Evolutionary conservation across 2,113 vertebrate genomes (phyloP).

Genomic region (Corythoichthys haematopterus): DNA sequence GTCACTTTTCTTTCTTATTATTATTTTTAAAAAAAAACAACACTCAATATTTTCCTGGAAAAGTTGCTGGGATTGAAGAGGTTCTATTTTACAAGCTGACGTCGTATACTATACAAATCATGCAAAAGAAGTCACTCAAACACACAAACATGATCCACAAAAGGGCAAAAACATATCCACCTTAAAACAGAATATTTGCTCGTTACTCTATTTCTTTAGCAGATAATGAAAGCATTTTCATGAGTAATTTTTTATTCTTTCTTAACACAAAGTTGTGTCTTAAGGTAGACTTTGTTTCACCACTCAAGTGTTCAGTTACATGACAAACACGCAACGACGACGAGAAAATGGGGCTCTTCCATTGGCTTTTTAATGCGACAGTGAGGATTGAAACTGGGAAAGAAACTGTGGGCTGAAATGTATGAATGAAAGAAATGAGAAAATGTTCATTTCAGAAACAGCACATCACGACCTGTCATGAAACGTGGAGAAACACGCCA

Average conservation of each 20-base stretch:
- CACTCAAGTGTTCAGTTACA: conserved; percentile 11
- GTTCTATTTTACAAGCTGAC: too few species aligned
- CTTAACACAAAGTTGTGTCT: background rate
- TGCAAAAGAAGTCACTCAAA: conserved; percentile 41
- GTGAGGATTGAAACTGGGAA: conserved; percentile 35
- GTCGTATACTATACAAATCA: conserved; percentile 20
- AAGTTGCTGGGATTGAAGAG: too few species aligned
- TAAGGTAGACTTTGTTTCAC: too few species aligned
- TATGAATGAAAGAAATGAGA: conserved; percentile 4
- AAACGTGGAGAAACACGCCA: conserved; percentile 19
- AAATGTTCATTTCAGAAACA: conserved; percentile 32
- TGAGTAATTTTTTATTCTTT: background rate
- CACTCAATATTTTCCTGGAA: too few species aligned
- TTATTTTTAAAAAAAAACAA: too few species aligned
- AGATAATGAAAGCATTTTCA: background rate
- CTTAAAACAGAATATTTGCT: conserved; percentile 6
- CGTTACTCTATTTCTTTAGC: background rate
- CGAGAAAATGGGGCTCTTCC: background rate
- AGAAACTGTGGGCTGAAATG: conserved; percentile 21
- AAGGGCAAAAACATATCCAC: conserved; percentile 32
- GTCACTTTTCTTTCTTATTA: too few species aligned
- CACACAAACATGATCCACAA: conserved; percentile 17
- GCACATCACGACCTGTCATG: conserved; percentile 42
- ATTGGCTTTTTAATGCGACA: conserved; percentile 42
- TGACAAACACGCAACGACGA: background rate